Evolutionary conservation across 2,888 invertebrate genomes (phyloP), one percentile per base, ranked within the genome.

Genomic region (Chironomus riparius): DNA sequence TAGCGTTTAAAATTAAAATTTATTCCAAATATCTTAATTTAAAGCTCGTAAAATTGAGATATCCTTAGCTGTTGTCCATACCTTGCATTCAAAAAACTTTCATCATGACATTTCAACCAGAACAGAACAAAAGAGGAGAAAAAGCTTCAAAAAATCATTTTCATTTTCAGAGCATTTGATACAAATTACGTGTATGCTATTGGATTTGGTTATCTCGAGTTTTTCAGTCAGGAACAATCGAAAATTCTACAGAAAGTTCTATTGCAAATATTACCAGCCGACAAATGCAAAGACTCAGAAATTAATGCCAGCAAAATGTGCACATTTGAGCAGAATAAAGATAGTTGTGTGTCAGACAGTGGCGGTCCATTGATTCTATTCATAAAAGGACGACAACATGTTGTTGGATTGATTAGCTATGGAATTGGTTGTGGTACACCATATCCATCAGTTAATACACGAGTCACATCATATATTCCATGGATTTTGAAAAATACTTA

Each of bases 201-300:
- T 18, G 89, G 89, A 61, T 90, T 89, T 89, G 90, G 90, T 65
- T 84, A 85, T 13, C 81, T 82, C 0, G 85, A 85, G 12, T 88
- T 86, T 79, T 86, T 85, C 10, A 88, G 87, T 0, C 81, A 84
- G 3, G 21, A 22, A 1, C 81, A 81, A 76, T 86, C 89, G 0
- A 80, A 84, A 4, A 82, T 82, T 0, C 80, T 90, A 13, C 83
- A 85, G 65, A 85, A 87, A 80, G 86, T 86, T 0, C 81, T 83
- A 3, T 79, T 89, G 7, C 82, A 72, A 61, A 61, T 72, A n/a
- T 38, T 72, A 12, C 56, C 56, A 4, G 38, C 7, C 4, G 12
- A 72, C 6, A n/a, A 62, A 15, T 72, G 72, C 21, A 13, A 70
- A 2, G 82, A 81, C 72, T 78, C 77, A 0, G 70, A 68, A 1